These are phyloP conservation scores for Elysia chlorotica DNA, from an alignment of 1,140 invertebrate species.

Conservation along the genomic window DNA sequence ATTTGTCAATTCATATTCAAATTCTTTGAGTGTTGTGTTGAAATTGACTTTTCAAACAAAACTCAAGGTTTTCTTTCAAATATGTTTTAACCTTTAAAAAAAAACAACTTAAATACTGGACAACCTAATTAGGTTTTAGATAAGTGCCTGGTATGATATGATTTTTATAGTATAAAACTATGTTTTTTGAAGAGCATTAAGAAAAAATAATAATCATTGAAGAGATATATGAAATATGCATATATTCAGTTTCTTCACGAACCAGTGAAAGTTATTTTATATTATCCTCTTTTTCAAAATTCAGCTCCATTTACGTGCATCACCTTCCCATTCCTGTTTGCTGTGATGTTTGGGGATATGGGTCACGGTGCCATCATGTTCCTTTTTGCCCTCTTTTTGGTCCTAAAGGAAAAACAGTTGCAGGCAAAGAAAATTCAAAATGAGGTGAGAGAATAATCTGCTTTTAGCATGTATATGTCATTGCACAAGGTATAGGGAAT, in stretches of 20 bases:
- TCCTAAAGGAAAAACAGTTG: slow-evolving; percentile 66
- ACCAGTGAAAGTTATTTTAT: not conserved
- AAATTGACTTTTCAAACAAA: too few species aligned
- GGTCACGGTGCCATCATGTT: slow-evolving; percentile 83
- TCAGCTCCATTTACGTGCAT: slow-evolving; percentile 90
- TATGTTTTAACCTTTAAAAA: not conserved
- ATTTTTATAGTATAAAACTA: too few species aligned
- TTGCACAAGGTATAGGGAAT: too few species aligned
- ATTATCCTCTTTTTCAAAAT: slow-evolving; percentile 15
- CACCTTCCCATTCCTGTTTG: slow-evolving; percentile 97
- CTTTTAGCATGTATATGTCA: too few species aligned
- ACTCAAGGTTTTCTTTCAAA: too few species aligned
- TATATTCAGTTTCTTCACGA: not conserved
- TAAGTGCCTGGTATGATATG: too few species aligned
- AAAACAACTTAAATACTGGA: not conserved
- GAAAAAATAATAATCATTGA: too few species aligned
- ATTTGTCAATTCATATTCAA: too few species aligned
- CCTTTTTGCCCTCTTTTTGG: slow-evolving; percentile 69
- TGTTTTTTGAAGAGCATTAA: too few species aligned
- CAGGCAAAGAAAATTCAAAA: slow-evolving; percentile 52
- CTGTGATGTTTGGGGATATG: slow-evolving; percentile 96
- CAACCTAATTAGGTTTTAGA: not conserved
- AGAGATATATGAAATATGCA: not conserved
- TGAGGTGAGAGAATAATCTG: too few species aligned
- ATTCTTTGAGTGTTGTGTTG: too few species aligned